phyloP scores from a whole-genome alignment of 2,888 invertebrate genomes.

The Drosophila anomelani region DNA sequence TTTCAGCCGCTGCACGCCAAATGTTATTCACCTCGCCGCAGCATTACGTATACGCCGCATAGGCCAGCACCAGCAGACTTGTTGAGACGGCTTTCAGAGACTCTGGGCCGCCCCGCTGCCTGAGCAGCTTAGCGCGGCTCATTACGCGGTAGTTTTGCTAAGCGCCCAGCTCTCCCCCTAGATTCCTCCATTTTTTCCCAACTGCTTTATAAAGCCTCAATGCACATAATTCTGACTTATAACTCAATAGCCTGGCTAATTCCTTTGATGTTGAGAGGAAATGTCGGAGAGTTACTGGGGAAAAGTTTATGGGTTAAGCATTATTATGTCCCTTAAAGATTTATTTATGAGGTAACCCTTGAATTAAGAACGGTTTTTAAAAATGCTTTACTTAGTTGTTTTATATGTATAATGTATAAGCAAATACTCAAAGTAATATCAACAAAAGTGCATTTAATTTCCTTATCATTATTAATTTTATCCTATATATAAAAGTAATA shows the following conservation, averaged over 20 bases:
- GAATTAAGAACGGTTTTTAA: not conserved
- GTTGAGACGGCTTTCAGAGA: constrained; percentile 66
- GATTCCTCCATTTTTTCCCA: not conserved
- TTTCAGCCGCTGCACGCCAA: constrained; percentile 55
- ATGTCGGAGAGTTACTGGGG: not conserved
- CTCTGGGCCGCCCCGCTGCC: constrained; percentile 15
- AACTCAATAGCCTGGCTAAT: constrained; percentile 23
- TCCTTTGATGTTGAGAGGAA: not conserved
- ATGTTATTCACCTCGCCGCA: constrained; percentile 70
- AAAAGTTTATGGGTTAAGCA: not conserved
- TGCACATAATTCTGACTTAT: constrained; percentile 43
- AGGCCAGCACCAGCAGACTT: constrained; percentile 54
- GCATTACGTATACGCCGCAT: constrained; percentile 71
- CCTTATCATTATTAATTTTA: no score
- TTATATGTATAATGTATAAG: no score
- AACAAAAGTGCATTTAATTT: no score
- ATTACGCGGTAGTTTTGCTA: constrained; percentile 39
- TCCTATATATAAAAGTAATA: no score
- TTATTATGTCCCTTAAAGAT: not conserved
- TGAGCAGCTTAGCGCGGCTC: constrained; percentile 44
- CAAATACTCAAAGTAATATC: no score
- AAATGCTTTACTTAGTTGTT: no score
- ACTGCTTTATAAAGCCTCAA: constrained; percentile 13
- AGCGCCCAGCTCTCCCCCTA: constrained; percentile 20
- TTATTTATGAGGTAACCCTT: not conserved